These are phyloP conservation scores for Ciconia boyciana DNA, from an alignment of 2,113 vertebrate genomes.

Conservation along the genomic window DNA sequence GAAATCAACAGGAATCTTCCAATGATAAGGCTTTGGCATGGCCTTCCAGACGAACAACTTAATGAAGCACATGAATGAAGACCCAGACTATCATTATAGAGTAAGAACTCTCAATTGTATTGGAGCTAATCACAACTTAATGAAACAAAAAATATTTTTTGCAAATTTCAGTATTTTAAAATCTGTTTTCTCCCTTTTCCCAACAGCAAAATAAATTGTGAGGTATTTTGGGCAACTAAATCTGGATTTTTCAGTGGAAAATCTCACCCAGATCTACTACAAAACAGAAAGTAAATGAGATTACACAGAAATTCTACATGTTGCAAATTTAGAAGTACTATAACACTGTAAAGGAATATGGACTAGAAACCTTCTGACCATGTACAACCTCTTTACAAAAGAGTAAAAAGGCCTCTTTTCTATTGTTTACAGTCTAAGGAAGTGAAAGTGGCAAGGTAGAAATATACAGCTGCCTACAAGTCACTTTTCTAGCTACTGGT, in stretches of 20 bases:
- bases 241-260: background rate
- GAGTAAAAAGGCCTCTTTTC: background rate
- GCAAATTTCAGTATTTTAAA: background rate
- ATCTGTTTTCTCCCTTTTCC: background rate
- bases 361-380: background rate
- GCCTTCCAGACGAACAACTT: background rate
- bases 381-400: background rate
- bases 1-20: background rate
- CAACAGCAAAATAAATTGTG: background rate
- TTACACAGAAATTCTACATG: background rate
- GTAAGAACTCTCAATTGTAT: background rate
- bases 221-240: background rate
- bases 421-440: background rate
- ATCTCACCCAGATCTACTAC: background rate
- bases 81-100: background rate
- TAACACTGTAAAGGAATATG: background rate
- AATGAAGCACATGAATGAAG: background rate
- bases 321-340: background rate
- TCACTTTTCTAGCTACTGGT: background rate
- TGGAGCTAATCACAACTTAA: background rate
- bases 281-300: background rate
- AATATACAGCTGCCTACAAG: background rate
- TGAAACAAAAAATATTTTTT: background rate
- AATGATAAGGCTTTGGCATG: background rate
- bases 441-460: background rate